phyloP scores from a whole-genome alignment of 1,140 invertebrate species.

The Fopius arisanus region DNA sequence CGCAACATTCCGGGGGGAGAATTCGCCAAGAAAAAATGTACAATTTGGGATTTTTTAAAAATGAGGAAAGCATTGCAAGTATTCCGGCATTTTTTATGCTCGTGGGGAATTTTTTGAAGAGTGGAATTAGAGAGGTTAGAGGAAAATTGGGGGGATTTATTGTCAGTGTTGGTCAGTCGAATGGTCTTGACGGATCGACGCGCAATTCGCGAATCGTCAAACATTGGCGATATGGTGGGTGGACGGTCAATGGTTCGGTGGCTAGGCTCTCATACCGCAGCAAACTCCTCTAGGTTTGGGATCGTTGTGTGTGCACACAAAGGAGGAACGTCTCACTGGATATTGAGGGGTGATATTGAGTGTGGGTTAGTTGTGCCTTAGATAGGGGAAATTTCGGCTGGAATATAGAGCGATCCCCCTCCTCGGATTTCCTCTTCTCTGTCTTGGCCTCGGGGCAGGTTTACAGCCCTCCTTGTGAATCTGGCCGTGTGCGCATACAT shows the following conservation, averaged over 20 bases:
- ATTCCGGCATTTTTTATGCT: too few species aligned
- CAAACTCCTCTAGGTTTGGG: neutral
- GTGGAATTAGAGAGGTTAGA: too few species aligned
- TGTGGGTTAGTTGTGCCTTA: neutral
- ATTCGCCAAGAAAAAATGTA: slow-evolving; percentile 48
- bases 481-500: slow-evolving; percentile 59
- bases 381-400: slow-evolving; percentile 52
- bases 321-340: slow-evolving; percentile 1
- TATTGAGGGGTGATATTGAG: slow-evolving; percentile 3
- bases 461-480: slow-evolving; percentile 58
- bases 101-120: too few species aligned
- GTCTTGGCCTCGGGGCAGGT: slow-evolving; percentile 50
- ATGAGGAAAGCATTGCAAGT: slow-evolving; percentile 36
- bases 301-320: slow-evolving; percentile 7
- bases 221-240: slow-evolving; percentile 58
- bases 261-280: slow-evolving; percentile 42
- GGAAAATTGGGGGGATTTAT: too few species aligned
- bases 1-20: slow-evolving; percentile 39
- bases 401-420: slow-evolving; percentile 47
- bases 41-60: slow-evolving; percentile 38
- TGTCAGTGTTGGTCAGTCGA: too few species aligned
- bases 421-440: slow-evolving; percentile 28
- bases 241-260: slow-evolving; percentile 53
- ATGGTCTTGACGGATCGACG: neutral
- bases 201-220: slow-evolving; percentile 51